Evolutionary conservation across 2,797 vertebrate genomes (phyloP).

Genomic region (Lophotriccus pileatus): DNA sequence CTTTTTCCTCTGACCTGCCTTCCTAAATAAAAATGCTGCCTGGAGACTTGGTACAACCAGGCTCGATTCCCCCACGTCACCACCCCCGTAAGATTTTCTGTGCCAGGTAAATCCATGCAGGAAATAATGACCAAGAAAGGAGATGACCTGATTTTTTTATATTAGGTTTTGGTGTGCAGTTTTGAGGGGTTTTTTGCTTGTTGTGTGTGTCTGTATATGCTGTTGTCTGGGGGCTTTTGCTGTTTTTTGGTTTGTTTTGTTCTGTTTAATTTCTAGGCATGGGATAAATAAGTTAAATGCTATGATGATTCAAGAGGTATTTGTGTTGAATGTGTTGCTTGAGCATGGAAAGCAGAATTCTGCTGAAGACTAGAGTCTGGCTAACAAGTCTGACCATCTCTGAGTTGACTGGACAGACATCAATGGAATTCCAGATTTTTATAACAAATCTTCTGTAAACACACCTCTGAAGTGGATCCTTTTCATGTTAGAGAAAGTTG

Average conservation of each 20-base stretch:
- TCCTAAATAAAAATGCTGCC: background rate
- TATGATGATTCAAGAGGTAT: background rate
- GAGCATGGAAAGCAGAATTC: background rate
- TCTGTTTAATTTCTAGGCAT: background rate
- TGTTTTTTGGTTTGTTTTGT: too few species aligned
- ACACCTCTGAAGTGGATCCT: fast-evolving
- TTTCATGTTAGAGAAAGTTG: background rate
- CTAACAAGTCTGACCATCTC: background rate
- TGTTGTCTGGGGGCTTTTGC: fast-evolving
- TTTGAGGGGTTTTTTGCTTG: background rate
- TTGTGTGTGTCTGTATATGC: fast-evolving
- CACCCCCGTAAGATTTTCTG: background rate
- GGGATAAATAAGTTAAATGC: background rate
- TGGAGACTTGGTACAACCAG: background rate
- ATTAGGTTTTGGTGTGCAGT: background rate
- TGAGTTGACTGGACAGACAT: background rate
- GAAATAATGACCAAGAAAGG: background rate
- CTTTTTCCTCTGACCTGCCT: background rate
- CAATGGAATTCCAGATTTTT: background rate
- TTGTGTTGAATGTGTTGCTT: background rate
- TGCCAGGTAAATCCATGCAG: fast-evolving
- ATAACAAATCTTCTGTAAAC: background rate
- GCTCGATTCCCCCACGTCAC: background rate
- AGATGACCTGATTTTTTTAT: background rate
- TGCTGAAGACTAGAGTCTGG: background rate